Evolutionary conservation across 2,113 vertebrate genomes (phyloP).

Genomic region (Ceuthmochares aereus): DNA sequence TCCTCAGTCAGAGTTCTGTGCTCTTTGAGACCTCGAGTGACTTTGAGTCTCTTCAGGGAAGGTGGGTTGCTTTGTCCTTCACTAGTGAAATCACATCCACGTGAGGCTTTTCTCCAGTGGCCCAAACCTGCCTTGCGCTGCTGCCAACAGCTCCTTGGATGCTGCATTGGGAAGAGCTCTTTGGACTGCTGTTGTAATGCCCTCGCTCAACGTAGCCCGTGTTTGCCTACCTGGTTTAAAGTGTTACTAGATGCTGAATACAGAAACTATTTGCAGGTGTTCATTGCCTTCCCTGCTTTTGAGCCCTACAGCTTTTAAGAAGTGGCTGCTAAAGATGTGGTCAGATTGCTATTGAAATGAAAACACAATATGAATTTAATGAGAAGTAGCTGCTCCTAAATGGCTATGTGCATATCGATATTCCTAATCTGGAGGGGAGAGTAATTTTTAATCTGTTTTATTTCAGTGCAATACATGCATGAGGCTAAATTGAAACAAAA

Average conservation of each 20-base stretch:
- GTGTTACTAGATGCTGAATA: constrained; percentile 27
- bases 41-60: neutral
- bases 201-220: neutral
- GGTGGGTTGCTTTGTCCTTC: neutral
- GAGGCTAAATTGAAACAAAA: constrained; percentile 1
- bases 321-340: neutral
- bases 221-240: constrained; percentile 57
- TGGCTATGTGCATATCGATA: neutral
- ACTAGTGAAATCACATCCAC: neutral
- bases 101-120: constrained; percentile 52
- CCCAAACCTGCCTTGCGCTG: neutral
- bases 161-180: neutral
- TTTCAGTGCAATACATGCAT: neutral
- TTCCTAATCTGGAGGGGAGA: neutral
- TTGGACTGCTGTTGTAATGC: constrained; percentile 47
- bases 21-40: neutral
- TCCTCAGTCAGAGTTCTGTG: neutral
- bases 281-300: neutral
- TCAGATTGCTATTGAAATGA: neutral
- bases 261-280: neutral
- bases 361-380: neutral
- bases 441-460: neutral
- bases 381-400: neutral
- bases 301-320: neutral
- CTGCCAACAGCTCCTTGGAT: constrained; percentile 24